Evolutionary conservation across 2,797 vertebrate genomes (phyloP).

Genomic region (Saxicola maurus): DNA sequence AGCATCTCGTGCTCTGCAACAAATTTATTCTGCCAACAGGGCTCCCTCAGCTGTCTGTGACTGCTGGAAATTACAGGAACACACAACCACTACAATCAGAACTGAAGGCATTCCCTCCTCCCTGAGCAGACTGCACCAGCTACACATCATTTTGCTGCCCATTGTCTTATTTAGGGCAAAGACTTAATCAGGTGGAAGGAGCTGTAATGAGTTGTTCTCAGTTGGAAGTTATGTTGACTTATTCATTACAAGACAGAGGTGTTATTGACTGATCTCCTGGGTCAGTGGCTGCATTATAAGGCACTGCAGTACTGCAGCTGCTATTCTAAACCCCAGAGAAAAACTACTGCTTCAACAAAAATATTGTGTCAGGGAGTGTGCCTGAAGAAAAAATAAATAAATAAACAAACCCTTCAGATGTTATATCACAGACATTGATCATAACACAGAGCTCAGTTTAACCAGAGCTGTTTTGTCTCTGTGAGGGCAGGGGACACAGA

Average conservation of each 20-base stretch:
- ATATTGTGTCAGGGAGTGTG: not conserved
- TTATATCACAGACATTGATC: not conserved
- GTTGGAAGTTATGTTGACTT: constrained; percentile 9
- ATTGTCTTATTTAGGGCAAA: constrained; percentile 9
- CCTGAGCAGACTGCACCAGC: not conserved
- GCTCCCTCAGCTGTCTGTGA: not conserved
- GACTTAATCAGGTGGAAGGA: constrained; percentile 32
- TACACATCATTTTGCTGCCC: not conserved
- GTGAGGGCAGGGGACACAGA: not conserved
- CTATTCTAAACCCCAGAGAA: not conserved
- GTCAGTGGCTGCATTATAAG: not conserved
- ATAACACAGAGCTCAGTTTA: not conserved
- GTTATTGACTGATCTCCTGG: not conserved
- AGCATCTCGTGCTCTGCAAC: not conserved
- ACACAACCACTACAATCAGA: not conserved
- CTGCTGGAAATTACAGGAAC: not conserved
- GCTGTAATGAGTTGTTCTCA: constrained; percentile 7
- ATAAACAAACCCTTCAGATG: not conserved
- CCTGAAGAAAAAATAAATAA: not conserved
- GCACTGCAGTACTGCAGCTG: not conserved
- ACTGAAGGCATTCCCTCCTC: not conserved
- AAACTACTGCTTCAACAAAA: not conserved
- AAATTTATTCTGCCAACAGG: not conserved
- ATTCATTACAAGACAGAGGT: not conserved
- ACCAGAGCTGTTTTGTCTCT: not conserved